Base-by-base conservation (phyloP, 2,888 invertebrate species). In the Nymphalis c-album region DNA sequence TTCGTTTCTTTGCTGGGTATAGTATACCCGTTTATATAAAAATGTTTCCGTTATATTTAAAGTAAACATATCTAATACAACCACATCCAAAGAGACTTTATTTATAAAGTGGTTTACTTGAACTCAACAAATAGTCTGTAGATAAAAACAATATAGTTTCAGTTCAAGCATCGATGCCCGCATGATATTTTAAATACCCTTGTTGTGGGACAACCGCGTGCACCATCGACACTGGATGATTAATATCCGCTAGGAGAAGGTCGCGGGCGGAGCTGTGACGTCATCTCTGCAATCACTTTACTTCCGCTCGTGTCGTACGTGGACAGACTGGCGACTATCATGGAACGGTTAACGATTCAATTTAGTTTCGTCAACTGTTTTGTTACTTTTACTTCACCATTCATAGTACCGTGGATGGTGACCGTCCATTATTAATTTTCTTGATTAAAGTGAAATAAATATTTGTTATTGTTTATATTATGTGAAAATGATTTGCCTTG, bases 241-340 rank as follows among this genome's bases (percentile, higher is more conserved):
- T 91, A 90, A 91, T 91, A 89, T 91, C 90, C 91, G 90, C 80
- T 77, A 80, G 80, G 84, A 82, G 88, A 89, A 90, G 89, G 89
- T 85, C 88, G 89, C 84, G 78, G 78, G 78, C 81, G 79, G 76
- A 76, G 81, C 78, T 74, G 80, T 91, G 90, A 90, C 90, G 91
- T 91, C 91, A 90, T 84, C 85, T 86, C 88, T 86, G 87, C 82
- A 64, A 68, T 68, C 80, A 79, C 80, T 81, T 80, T 77, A 81
- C 85, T 90, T 91, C 91, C 91, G 89, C 80, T 81, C 81, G 79
- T 78, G 68, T 61, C 66, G 70, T 72, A 78, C 77, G 74, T 74
- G 76, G 67, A 68, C 66, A 45, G 69, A 63, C 68, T 71, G 61
- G 57, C 55, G 65, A 60, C 62, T 57, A 22, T 45, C 63, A 40